Conservation (phyloP, 2,888 invertebrate genomes). For the Meliscaeva auricollis region DNA sequence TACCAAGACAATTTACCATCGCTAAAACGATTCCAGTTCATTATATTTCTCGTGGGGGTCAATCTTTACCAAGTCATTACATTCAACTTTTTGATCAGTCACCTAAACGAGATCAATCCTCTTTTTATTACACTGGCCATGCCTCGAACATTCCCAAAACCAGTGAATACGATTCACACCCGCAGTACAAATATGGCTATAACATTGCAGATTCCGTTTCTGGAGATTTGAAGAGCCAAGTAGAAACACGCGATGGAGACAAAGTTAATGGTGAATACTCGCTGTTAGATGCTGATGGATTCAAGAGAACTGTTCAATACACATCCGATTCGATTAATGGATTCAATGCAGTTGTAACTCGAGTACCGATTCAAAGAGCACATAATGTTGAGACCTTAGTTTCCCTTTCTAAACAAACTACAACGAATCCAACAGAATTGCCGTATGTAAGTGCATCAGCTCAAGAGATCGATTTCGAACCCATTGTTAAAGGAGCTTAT, state of each 20-base stretch:
- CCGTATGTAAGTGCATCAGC: conserved; percentile 27
- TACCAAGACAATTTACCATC: conserved; percentile 32
- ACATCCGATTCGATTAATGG: conserved; percentile 62
- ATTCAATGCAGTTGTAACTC: conserved; percentile 60
- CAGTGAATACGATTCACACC: conserved; percentile 38
- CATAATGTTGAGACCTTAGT: conserved; percentile 16
- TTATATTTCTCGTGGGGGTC: not conserved
- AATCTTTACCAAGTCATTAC: not conserved
- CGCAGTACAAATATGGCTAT: conserved; percentile 57
- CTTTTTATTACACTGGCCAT: not conserved
- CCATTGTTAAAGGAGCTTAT: conserved; percentile 56
- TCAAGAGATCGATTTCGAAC: conserved; percentile 13
- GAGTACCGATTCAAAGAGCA: conserved; percentile 29
- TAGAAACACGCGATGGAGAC: conserved; percentile 58
- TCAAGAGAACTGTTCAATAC: conserved; percentile 52
- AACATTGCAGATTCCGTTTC: conserved; percentile 39
- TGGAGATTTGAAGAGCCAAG: conserved; percentile 55
- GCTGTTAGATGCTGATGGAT: conserved; percentile 59
- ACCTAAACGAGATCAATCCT: fast-evolving
- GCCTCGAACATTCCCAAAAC: no score
- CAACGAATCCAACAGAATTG: not conserved
- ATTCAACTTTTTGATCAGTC: not conserved
- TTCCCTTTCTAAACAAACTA: not conserved
- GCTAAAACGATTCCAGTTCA: conserved; percentile 8
- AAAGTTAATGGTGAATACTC: conserved; percentile 62